phyloP scores from a whole-genome alignment of 1,140 invertebrate species.

The Tetragonula clypearis region DNA sequence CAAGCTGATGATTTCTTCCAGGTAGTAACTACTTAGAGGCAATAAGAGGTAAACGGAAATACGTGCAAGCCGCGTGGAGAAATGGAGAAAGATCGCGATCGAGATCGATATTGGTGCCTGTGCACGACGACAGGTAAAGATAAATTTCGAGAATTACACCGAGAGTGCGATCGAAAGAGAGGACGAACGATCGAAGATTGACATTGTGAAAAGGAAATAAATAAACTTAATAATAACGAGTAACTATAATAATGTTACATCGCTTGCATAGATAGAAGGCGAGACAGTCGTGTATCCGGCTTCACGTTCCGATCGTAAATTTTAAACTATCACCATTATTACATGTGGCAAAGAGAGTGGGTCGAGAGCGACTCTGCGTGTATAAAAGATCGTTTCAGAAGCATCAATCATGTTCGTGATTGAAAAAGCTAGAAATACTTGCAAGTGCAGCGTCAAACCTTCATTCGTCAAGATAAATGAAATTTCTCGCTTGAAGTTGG shows the following conservation, averaged over 20 bases:
- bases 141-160: no score
- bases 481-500: constrained; percentile 6
- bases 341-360: constrained; percentile 32
- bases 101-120: not conserved
- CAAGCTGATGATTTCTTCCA: constrained; percentile 33
- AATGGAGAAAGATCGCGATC: not conserved
- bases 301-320: constrained; percentile 40
- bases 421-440: not conserved
- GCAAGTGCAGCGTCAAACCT: not conserved
- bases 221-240: not conserved
- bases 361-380: constrained; percentile 41
- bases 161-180: no score
- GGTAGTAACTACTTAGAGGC: constrained; percentile 28
- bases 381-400: constrained; percentile 43
- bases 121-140: not conserved
- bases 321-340: not conserved
- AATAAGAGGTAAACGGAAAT: constrained; percentile 32
- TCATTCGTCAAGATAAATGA: not conserved
- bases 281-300: constrained; percentile 34
- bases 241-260: not conserved
- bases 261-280: not conserved
- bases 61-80: constrained; percentile 20
- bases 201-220: no score
- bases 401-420: constrained; percentile 25
- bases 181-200: no score